A percentile compares a stretch with the other conserved stretches of the same genome.
phyloP scores from a whole-genome alignment of 2,888 invertebrate species.

The Phyto melanocephala region DNA sequence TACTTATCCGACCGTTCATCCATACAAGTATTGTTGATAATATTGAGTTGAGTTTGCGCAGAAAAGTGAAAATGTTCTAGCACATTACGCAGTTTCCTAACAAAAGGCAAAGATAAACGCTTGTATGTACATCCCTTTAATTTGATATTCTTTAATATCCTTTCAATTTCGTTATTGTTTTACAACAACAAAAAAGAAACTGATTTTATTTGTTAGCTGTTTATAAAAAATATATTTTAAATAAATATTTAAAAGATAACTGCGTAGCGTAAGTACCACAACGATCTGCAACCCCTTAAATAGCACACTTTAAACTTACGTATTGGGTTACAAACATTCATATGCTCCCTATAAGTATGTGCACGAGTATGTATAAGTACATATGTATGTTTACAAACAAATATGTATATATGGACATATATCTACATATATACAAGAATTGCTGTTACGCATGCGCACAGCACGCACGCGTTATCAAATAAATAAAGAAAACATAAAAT shows the following conservation, averaged over 20 bases:
- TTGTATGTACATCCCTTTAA: slow-evolving; percentile 43
- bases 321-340: slow-evolving; percentile 38
- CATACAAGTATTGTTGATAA: background rate
- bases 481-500: background rate
- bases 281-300: slow-evolving; percentile 21
- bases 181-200: background rate
- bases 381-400: no score
- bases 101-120: slow-evolving; percentile 28
- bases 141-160: slow-evolving; percentile 41
- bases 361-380: background rate
- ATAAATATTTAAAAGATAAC: slow-evolving; percentile 38
- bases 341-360: background rate
- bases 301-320: slow-evolving; percentile 59
- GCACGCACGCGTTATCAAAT: slow-evolving; percentile 43
- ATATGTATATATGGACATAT: background rate
- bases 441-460: slow-evolving; percentile 60
- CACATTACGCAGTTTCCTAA: slow-evolving; percentile 32
- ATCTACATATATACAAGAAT: background rate
- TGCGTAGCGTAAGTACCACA: slow-evolving; percentile 21
- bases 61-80: slow-evolving; percentile 43
- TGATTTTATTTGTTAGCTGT: slow-evolving; percentile 6
- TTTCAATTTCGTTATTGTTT: slow-evolving; percentile 29
- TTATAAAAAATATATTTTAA: slow-evolving; percentile 24
- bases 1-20: background rate
- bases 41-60: background rate